A percentile compares a stretch with the other conserved stretches of the same genome.
Conservation (phyloP, 2,888 invertebrate species). For the Antheraea assamensis region DNA sequence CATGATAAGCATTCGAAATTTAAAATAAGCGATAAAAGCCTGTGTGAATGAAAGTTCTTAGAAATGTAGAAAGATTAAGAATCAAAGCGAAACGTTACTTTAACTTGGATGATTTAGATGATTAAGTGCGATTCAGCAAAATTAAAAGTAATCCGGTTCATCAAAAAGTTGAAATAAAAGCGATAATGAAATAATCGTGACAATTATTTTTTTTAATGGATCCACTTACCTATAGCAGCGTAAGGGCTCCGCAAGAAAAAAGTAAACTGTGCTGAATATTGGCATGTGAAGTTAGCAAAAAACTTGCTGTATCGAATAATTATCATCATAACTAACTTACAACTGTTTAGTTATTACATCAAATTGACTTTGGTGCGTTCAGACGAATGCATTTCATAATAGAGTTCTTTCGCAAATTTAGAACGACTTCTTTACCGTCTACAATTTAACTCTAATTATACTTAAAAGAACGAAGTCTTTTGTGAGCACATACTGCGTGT, state of each 20-base stretch:
- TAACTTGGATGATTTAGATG: constrained; percentile 64
- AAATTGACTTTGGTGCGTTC: constrained; percentile 26
- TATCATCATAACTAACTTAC: not conserved
- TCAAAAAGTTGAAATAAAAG: constrained; percentile 56
- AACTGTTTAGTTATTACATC: constrained; percentile 5
- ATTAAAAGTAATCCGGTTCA: constrained; percentile 48
- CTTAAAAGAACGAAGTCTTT: constrained; percentile 28
- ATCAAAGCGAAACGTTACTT: constrained; percentile 82
- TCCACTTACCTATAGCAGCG: constrained; percentile 81
- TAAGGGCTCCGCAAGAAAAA: constrained; percentile 83
- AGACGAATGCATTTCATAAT: not conserved
- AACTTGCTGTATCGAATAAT: constrained; percentile 39
- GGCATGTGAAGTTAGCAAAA: constrained; percentile 60
- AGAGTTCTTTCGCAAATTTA: not conserved
- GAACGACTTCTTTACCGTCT: not conserved
- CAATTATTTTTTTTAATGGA: constrained; percentile 64
- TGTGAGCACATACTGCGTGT: constrained; percentile 16
- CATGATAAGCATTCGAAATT: constrained; percentile 11
- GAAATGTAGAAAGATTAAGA: constrained; percentile 64
- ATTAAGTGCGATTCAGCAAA: constrained; percentile 61
- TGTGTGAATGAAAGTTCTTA: constrained; percentile 52
- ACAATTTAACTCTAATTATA: not conserved
- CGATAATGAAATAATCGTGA: constrained; percentile 58
- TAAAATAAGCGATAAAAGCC: constrained; percentile 55
- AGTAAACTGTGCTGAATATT: constrained; percentile 78